These are phyloP conservation scores for Streptopelia turtur DNA, from an alignment of 2,797 vertebrate species.

Conservation along the genomic window DNA sequence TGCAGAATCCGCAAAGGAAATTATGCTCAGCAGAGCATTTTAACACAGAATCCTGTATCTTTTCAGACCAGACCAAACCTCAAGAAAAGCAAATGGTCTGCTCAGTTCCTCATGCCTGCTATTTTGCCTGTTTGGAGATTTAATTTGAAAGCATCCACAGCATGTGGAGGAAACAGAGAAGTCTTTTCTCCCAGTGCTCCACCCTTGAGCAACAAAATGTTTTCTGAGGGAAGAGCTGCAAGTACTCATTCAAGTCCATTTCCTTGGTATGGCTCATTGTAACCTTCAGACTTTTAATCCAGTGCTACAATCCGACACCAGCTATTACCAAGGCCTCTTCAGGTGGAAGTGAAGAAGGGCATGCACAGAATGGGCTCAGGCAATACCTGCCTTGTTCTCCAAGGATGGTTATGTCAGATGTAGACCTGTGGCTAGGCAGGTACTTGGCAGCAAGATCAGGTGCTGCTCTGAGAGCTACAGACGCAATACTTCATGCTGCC, in stretches of 20 bases:
- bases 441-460: not conserved
- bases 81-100: not conserved
- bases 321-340: not conserved
- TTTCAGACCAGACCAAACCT: not conserved
- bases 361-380: not conserved
- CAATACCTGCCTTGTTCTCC: not conserved
- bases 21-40: not conserved
- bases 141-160: not conserved
- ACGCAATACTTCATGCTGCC: not conserved
- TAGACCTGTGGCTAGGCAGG: not conserved
- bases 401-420: not conserved
- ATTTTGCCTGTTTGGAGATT: not conserved
- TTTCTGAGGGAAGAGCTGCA: not conserved
- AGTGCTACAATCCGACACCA: not conserved
- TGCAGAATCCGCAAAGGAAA: not conserved
- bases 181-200: not conserved
- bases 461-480: not conserved
- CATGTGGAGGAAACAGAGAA: not conserved
- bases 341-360: not conserved
- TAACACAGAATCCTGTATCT: not conserved
- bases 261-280: accelerated
- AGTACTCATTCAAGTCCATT: not conserved
- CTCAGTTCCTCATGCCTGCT: not conserved
- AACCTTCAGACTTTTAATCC: not conserved
- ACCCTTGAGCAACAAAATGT: not conserved